A percentile compares a stretch with the other conserved stretches of the same genome.
These are phyloP conservation scores for Melanerpes formicivorus DNA, from an alignment of 2,113 vertebrate genomes.

Conservation along the genomic window DNA sequence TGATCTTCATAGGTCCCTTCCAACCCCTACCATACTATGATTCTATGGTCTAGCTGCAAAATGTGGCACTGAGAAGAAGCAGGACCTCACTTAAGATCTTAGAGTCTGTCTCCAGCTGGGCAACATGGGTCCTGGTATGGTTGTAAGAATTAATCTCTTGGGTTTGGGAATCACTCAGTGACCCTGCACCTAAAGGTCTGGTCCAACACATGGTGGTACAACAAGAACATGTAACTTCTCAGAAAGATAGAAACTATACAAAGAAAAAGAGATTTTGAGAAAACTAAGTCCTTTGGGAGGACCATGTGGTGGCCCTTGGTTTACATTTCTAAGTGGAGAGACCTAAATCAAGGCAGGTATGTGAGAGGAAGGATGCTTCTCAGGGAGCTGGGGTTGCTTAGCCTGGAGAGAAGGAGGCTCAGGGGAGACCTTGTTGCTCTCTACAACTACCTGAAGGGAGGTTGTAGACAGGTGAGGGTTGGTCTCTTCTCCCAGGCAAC, in stretches of 20 bases:
- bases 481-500: too few relatives aligned
- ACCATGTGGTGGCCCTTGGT: too few relatives aligned
- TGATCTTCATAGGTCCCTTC: too few relatives aligned
- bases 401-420: too few relatives aligned
- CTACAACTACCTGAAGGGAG: too few relatives aligned
- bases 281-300: not conserved
- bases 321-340: not conserved
- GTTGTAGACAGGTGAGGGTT: too few relatives aligned
- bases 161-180: too few relatives aligned
- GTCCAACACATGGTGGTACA: rapidly evolving
- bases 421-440: too few relatives aligned
- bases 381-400: not conserved
- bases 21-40: too few relatives aligned
- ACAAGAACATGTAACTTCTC: not conserved
- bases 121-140: too few relatives aligned
- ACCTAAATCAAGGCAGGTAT: not conserved
- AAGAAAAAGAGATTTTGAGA: not conserved
- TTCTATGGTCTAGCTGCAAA: not conserved
- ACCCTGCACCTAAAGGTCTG: too few relatives aligned
- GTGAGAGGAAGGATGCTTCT: not conserved
- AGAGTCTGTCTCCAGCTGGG: not conserved
- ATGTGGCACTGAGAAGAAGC: rapidly evolving
- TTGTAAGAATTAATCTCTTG: not conserved
- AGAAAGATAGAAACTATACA: rapidly evolving
- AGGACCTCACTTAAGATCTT: not conserved